These are phyloP conservation scores for Ashinkailepas kermadecensis DNA, from an alignment of 2,888 invertebrate genomes.

Conservation along the genomic window DNA sequence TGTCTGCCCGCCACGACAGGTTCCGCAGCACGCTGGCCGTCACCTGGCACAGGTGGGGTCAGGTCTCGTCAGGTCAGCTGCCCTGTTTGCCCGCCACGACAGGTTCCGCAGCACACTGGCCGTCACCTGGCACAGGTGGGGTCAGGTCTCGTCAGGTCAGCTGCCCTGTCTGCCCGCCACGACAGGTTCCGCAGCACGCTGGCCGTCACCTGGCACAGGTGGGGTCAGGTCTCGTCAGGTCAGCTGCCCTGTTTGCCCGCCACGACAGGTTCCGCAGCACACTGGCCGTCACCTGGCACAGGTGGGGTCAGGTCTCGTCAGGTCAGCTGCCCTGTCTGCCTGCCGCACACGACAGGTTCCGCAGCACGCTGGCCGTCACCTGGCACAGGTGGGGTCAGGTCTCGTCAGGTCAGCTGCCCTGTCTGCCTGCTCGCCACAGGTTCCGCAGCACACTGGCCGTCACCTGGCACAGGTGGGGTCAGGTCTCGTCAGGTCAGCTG, in stretches of 20 bases:
- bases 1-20: conserved; percentile 94
- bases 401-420: too few relatives aligned
- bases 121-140: conserved; percentile 58
- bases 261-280: conserved; percentile 93
- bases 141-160: too few relatives aligned
- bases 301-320: neutral
- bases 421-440: too few relatives aligned
- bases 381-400: conserved; percentile 37
- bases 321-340: too few relatives aligned
- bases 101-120: conserved; percentile 92
- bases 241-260: conserved; percentile 63
- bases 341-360: conserved; percentile 96
- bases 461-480: conserved; percentile 50
- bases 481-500: too few relatives aligned
- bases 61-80: too few relatives aligned
- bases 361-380: conserved; percentile 91
- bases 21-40: conserved; percentile 94
- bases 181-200: conserved; percentile 92
- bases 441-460: conserved; percentile 94
- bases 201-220: conserved; percentile 67
- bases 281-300: conserved; percentile 76
- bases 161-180: conserved; percentile 80
- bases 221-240: too few relatives aligned
- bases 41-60: conserved; percentile 50
- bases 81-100: conserved; percentile 92